Evolutionary conservation across 30 jellyfish, hydroid and myxozoan genomes (phyloP), one percentile per base, ranked within the genome.

Genomic region (Sanderia malayensis): DNA sequence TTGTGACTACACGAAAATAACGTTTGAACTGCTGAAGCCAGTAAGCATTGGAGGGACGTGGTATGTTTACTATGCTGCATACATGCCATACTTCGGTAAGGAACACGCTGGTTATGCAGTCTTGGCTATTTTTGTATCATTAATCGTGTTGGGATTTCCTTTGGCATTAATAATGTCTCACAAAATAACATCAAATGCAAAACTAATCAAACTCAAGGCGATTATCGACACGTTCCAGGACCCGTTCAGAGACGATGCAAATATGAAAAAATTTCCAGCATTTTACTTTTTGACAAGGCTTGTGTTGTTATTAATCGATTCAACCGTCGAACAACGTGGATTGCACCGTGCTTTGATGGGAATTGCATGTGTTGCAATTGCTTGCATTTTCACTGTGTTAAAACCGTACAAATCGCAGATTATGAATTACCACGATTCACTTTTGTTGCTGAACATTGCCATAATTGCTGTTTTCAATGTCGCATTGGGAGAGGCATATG

Each of bases 1-100:
- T 55, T 60, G 81, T 4, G 89, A 64, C 37, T 77, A 61, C 30
- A 77, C 89, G 21, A 63, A 57, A 61, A 32, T 67, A n/a, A 77
- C 81, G 18, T 60, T 77, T 44, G 46, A 58, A 67, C 46, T 74
- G 31, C 70, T 74, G 61, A 31, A 32, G 17, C 77, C 77, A 28
- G 86, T 74, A 33, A 61, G 61, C 22, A 29, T 74, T 13, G 58
- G 25, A 3, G 71, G 70, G 0, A 25, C 44, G 3, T 59, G 13
- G 6, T 31, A 58, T 37, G 76, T 70, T 0, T 74, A 74, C 34
- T 41, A 18, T 74, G 86, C 86, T 21, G 86, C 61, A 1, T 34
- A 74, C 58, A 58, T 74, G 86, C 44, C 53, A 13, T 74, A 74
- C 68, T 74, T 74, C 44, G 86, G 86, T 11, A 24, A 44, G 25